phyloP scores from a whole-genome alignment of 2,113 vertebrate species.

The Cyprinodon tularosa region DNA sequence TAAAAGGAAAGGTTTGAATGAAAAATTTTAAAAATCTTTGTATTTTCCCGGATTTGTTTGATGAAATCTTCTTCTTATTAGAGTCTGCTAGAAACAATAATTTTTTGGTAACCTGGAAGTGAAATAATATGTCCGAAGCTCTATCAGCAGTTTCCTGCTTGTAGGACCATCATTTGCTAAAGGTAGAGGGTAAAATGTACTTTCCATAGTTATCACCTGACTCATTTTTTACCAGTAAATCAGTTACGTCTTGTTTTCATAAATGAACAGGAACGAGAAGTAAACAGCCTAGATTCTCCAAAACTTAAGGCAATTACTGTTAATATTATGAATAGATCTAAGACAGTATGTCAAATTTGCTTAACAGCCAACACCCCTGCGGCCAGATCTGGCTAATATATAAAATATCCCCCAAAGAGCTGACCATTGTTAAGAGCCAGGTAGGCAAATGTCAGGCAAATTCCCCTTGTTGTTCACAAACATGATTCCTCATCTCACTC shows the following conservation, averaged over 20 bases:
- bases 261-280: conserved; percentile 42
- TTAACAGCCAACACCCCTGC: conserved; percentile 71
- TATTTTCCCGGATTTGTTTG: not conserved
- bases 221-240: conserved; percentile 35
- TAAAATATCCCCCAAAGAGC: conserved; percentile 59
- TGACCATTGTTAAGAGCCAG: conserved; percentile 71
- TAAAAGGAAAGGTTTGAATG: not conserved
- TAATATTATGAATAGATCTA: conserved; percentile 50
- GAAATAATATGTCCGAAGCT: conserved; percentile 11
- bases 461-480: conserved; percentile 75
- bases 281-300: conserved; percentile 24
- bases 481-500: conserved; percentile 71
- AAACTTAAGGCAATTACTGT: conserved; percentile 32
- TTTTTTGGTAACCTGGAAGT: conserved; percentile 38
- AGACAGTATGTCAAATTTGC: conserved; percentile 74
- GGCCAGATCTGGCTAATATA: conserved; percentile 35
- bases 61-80: conserved; percentile 1
- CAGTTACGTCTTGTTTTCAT: conserved; percentile 27
- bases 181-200: conserved; percentile 17
- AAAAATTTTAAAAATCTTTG: not conserved
- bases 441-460: conserved; percentile 86
- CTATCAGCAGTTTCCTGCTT: not conserved
- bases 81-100: conserved; percentile 4
- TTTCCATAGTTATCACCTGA: conserved; percentile 42
- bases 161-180: conserved; percentile 5